A percentile compares a stretch with the other conserved stretches of the same genome.
Conservation (phyloP, 53 echinoderm and acorn worm genomes). For the Hippasteria phrygiana region DNA sequence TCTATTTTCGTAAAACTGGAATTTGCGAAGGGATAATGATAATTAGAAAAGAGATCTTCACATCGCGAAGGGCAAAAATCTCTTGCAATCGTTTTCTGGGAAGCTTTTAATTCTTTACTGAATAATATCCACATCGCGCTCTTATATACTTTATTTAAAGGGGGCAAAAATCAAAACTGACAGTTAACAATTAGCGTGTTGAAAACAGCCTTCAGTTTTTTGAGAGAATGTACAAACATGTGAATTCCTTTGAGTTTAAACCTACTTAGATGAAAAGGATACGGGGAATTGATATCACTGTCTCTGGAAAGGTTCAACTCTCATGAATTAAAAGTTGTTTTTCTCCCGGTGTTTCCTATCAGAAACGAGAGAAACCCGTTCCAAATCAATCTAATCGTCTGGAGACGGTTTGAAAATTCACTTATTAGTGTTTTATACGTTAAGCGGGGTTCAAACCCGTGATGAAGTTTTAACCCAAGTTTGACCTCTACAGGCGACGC, state of each 20-base stretch:
- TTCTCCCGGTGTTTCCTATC: neutral
- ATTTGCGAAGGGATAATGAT: no score
- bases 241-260: neutral
- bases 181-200: no score
- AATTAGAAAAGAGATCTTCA: no score
- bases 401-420: neutral
- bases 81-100: no score
- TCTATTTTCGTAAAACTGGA: no score
- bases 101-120: no score
- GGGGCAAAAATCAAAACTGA: no score
- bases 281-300: neutral
- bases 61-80: no score
- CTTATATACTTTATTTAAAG: no score
- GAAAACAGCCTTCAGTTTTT: no score
- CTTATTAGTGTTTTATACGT: neutral
- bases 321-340: neutral
- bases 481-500: slow-evolving; percentile 26
- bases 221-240: no score
- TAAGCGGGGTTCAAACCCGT: slow-evolving; percentile 31
- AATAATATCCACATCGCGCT: no score
- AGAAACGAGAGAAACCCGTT: neutral
- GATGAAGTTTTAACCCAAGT: slow-evolving; percentile 20
- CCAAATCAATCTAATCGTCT: neutral
- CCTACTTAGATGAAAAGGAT: neutral
- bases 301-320: neutral